Percentiles rank a stretch among this genome's conserved stretches.
Conservation (phyloP, 2,113 vertebrate species). For the Miniopterus natalensis region DNA sequence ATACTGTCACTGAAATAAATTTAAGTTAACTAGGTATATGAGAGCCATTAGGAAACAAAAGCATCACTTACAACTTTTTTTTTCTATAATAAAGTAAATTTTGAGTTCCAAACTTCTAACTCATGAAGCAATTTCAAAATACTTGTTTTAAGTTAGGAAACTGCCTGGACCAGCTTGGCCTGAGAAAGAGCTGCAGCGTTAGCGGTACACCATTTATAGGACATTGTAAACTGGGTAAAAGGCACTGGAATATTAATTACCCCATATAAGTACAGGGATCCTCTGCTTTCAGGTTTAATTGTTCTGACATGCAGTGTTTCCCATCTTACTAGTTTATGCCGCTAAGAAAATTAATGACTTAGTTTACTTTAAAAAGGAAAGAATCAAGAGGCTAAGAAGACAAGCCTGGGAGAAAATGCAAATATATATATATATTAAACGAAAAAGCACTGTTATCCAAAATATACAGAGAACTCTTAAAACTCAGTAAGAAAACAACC, state of each 20-base stretch:
- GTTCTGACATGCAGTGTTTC: background rate
- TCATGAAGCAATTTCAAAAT: background rate
- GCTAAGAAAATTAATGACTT: background rate
- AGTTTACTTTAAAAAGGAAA: background rate
- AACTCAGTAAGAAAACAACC: background rate
- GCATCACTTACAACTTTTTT: background rate
- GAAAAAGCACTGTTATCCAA: background rate
- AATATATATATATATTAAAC: too few relatives aligned
- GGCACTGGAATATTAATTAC: background rate
- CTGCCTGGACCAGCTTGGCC: background rate
- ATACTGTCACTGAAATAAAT: background rate
- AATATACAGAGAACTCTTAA: background rate
- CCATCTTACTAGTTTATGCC: background rate
- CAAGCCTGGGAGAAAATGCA: background rate
- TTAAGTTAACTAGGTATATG: background rate
- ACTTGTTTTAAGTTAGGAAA: background rate
- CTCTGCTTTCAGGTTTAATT: background rate
- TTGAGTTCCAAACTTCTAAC: slow-evolving; percentile 28
- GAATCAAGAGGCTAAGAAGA: background rate
- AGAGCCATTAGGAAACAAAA: background rate
- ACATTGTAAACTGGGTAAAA: background rate
- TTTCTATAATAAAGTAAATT: background rate
- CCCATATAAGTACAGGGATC: background rate
- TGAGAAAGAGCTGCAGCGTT: background rate
- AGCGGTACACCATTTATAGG: background rate